Evolutionary conservation across 30 jellyfish, hydroid and myxozoan genomes (phyloP), one percentile per base, ranked within the genome.

Genomic region (Aurelia sp.): DNA sequence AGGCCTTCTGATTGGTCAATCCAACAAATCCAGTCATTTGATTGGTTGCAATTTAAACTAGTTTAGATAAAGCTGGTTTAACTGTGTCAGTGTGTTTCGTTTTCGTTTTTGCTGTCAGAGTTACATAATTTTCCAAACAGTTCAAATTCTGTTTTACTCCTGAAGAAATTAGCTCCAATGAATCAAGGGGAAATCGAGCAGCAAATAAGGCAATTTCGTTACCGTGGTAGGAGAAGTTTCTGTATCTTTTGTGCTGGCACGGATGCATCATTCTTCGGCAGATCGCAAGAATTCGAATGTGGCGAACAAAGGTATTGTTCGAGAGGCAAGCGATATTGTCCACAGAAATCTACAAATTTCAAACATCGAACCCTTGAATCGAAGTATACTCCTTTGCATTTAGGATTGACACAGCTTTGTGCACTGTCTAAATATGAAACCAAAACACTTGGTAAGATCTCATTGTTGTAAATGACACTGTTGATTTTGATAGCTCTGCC

Each of bases 301-400:
- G 98, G 99, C 2, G 99, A 96, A 63, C 99, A 96, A 20, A 96
- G 81, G 71, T 89, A 96, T 78, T 96, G 99, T 33, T 96, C 99
- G 3, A 96, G 74, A 8, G 99, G 99, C 40, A 96, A 76, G 24
- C 99, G 85, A 57, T 64, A 96, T 33, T 90, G 92, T 5, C 99
- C 99, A 87, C 99, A 96, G 67, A 96, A 96, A 67, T 96, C 99
- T 24, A 96, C 99, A 87, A 96, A 96, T 78, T 96, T 96, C 48
- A 96, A 87, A 74, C 98, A 90, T 57, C 93, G 81, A 35, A 96
- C 90, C 19, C 99, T 89, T 11, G 99, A 86, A 78, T 96, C 99
- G 91, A 96, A 96, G 89, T 96, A 96, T 18, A 96, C 99, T 4
- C 99, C 99, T 65, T 90, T 97, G 91, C 99, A 96, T 77, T 87